Evolutionary conservation across 2,113 vertebrate genomes (phyloP), one percentile per base, ranked within the genome.

Genomic region (Colaptes auratus): DNA sequence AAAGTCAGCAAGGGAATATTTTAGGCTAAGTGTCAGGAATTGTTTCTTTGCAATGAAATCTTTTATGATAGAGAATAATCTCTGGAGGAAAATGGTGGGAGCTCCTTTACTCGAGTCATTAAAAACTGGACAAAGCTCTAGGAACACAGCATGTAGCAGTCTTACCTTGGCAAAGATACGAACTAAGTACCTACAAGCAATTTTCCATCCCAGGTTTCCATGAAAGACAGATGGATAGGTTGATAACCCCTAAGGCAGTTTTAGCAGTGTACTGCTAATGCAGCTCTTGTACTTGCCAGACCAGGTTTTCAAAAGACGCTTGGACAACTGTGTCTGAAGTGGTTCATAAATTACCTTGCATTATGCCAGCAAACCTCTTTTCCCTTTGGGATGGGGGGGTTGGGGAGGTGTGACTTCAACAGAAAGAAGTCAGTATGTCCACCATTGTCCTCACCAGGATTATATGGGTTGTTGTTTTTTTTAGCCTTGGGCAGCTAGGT

Each of bases 1-100:
- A 89, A 91, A 88, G 66, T 81, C 84, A 88, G 65, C 82, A 86
- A 88, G 92, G 86, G 86, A 89, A 70, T 96, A 78, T 83, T 93
- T 94, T 89, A 83, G 81, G 30, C 80, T 61, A n/a, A 42, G 46
- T 72, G 53, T 89, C 67, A 91, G 90, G 79, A 87, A 81, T 86
- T 76, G 42, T 88, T 95, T 72, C 82, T 93, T 77, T 95, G 75
- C 56, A 55, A 36, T 85, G 74, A 86, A 84, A 82, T 89, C 46
- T 90, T 95, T 95, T 82, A 93, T 61, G 92, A 50, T 61, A 17
- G 36, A 50, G 74, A 87, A 52, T 27, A 61, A 28, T 90, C 80
- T 73, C 53, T 44, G 48, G 83, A 88, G 90, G n/a, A 78, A 74
- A 90, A 28, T 42, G 83, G 44, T 94, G 82, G 64, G 88, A 91